A percentile compares a stretch with the other conserved stretches of the same genome.
phyloP scores from a whole-genome alignment of 2,888 invertebrate species.

The Watsonalla cultraria region DNA sequence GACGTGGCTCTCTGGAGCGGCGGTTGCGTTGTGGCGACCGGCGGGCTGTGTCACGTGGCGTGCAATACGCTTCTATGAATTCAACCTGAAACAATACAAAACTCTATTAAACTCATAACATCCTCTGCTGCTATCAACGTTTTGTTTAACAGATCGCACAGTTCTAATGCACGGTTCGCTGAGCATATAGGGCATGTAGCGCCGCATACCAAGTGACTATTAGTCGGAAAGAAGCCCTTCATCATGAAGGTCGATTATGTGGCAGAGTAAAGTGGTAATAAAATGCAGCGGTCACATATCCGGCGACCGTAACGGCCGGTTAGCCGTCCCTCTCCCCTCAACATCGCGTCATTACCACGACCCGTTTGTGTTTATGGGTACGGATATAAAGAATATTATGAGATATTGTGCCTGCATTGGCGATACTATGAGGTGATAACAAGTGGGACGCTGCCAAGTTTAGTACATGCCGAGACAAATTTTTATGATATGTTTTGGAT shows the following conservation, averaged over 20 bases:
- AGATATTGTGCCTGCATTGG: conserved; percentile 69
- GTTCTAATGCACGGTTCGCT: conserved; percentile 9
- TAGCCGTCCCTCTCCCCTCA: conserved; percentile 66
- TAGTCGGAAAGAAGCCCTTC: conserved; percentile 67
- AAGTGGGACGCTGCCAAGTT: conserved; percentile 52
- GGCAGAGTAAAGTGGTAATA: conserved; percentile 77
- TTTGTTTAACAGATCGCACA: conserved; percentile 14
- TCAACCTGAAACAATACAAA: conserved; percentile 79
- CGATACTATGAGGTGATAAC: conserved; percentile 72
- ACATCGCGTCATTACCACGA: conserved; percentile 69
- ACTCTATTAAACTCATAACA: conserved; percentile 4
- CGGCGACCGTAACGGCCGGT: conserved; percentile 71
- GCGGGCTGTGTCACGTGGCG: conserved; percentile 82
- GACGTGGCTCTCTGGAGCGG: conserved; percentile 62
- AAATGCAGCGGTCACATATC: conserved; percentile 79
- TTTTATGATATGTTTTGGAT: conserved; percentile 39
- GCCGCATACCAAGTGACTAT: conserved; percentile 55
- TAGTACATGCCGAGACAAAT: conserved; percentile 52
- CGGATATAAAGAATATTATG: conserved; percentile 76
- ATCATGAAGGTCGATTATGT: conserved; percentile 77
- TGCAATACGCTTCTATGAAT: conserved; percentile 86
- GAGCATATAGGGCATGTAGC: conserved; percentile 18
- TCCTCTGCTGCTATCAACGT: not conserved
- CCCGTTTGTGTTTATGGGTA: conserved; percentile 75
- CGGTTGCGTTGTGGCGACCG: conserved; percentile 68